phyloP scores from a whole-genome alignment of 2,888 invertebrate species.

The Lepeophtheirus nordmannii region DNA sequence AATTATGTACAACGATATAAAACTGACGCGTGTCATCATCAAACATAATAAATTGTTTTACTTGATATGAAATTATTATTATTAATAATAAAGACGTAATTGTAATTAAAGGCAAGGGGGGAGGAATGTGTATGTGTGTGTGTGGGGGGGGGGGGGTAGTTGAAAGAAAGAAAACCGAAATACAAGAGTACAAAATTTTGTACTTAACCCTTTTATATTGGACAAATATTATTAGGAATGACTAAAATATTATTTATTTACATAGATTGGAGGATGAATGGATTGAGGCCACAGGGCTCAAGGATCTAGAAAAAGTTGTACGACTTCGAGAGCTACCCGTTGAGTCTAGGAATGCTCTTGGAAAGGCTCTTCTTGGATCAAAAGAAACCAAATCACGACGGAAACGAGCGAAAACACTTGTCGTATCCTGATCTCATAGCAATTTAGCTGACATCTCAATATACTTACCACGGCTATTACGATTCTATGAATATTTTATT shows the following conservation, averaged over 20 bases:
- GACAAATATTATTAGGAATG: no score
- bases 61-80: not conserved
- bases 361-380: not conserved
- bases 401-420: not conserved
- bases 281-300: not conserved
- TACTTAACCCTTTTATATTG: no score
- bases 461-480: no score
- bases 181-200: no score
- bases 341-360: not conserved
- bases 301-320: not conserved
- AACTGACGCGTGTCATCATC: not conserved
- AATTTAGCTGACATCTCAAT: no score
- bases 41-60: slow-evolving; percentile 3
- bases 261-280: not conserved
- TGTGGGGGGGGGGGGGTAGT: no score
- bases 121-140: no score
- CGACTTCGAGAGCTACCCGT: not conserved
- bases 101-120: not conserved
- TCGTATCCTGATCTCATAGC: no score
- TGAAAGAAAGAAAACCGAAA: no score
- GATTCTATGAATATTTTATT: no score
- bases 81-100: not conserved
- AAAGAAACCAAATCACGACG: not conserved
- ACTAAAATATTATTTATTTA: no score
- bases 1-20: no score